Evolutionary conservation across 2,113 vertebrate species (phyloP).

Genomic region (Scartelaos histophorus): DNA sequence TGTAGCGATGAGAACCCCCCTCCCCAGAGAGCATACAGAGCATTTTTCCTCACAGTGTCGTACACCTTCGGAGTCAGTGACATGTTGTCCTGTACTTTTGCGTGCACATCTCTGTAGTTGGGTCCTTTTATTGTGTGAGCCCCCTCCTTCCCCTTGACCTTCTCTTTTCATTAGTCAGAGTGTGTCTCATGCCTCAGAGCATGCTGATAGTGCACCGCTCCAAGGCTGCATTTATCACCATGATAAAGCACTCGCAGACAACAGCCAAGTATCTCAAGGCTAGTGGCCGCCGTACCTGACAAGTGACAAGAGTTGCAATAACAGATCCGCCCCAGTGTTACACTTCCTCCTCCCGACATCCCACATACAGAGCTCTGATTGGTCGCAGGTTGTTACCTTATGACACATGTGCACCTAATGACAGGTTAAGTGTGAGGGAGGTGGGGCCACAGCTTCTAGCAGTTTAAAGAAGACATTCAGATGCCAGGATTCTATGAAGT

Average conservation of each 20-base stretch:
- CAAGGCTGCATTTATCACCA: slow-evolving; percentile 77
- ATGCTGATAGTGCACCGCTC: slow-evolving; percentile 71
- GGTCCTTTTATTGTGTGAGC: slow-evolving; percentile 14
- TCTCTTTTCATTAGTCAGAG: slow-evolving; percentile 79
- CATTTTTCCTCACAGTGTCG: slow-evolving; percentile 6
- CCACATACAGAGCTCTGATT: slow-evolving; percentile 7
- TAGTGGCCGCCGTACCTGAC: slow-evolving; percentile 68
- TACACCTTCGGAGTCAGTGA: slow-evolving; percentile 41
- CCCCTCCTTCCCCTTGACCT: slow-evolving; percentile 71
- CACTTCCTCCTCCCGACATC: not conserved
- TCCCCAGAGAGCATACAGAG: not conserved
- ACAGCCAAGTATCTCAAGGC: slow-evolving; percentile 74
- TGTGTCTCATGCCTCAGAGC: slow-evolving; percentile 73
- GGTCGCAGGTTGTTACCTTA: slow-evolving; percentile 61
- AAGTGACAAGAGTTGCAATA: slow-evolving; percentile 72
- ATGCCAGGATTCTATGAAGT: not conserved
- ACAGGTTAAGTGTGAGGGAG: slow-evolving; percentile 50
- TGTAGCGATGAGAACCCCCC: slow-evolving; percentile 4
- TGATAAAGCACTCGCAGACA: slow-evolving; percentile 75
- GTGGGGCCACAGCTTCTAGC: not conserved
- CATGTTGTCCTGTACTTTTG: slow-evolving; percentile 53
- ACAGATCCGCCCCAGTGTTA: slow-evolving; percentile 41
- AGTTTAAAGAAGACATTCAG: not conserved
- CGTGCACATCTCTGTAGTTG: slow-evolving; percentile 59
- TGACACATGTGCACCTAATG: slow-evolving; percentile 64